Evolutionary conservation across 2,888 invertebrate genomes (phyloP).

Genomic region (Oscheius myriophilus): DNA sequence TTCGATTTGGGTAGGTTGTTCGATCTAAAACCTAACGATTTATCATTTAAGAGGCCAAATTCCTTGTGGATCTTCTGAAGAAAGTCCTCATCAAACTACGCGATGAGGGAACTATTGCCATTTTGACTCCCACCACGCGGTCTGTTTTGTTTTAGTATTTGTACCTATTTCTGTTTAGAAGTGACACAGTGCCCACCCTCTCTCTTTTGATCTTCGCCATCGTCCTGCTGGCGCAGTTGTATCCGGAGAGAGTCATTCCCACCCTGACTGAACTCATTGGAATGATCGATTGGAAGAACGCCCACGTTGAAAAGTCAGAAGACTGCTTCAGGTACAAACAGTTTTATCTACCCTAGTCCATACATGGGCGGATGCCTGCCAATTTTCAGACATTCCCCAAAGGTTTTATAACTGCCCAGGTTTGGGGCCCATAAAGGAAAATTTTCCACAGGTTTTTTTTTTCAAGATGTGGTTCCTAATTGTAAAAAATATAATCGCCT

Average conservation of each 20-base stretch:
- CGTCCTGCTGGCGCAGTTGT: slow-evolving; percentile 18
- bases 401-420: no score
- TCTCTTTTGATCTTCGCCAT: slow-evolving; percentile 20
- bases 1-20: slow-evolving; percentile 17
- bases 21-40: background rate
- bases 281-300: slow-evolving; percentile 22
- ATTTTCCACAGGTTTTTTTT: no score
- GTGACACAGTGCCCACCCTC: background rate
- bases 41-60: slow-evolving; percentile 9
- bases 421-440: no score
- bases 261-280: slow-evolving; percentile 11
- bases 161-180: background rate
- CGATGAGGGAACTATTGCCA: slow-evolving; percentile 13
- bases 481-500: no score
- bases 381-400: no score
- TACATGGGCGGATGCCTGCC: background rate
- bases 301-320: background rate
- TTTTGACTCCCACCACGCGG: background rate
- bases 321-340: slow-evolving; percentile 14
- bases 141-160: background rate
- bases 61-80: slow-evolving; percentile 14
- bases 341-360: background rate
- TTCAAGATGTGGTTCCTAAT: no score
- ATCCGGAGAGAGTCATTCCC: slow-evolving; percentile 24
- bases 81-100: slow-evolving; percentile 20